Evolutionary conservation across 2,888 invertebrate genomes (phyloP), one percentile per base, ranked within the genome.

Genomic region (Acrocera orbiculus): DNA sequence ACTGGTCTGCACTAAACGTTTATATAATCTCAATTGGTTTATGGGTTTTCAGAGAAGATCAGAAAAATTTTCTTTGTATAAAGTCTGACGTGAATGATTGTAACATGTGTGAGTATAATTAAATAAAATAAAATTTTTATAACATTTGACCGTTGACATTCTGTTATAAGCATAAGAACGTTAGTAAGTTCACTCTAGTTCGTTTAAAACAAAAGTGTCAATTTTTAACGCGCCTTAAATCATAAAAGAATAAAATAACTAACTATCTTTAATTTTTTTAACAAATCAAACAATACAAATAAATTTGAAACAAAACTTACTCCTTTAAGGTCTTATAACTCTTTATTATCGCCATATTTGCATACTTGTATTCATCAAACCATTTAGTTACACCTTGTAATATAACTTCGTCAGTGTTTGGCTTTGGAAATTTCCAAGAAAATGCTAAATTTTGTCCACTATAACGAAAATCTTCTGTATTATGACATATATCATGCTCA

Each of bases 401-500:
- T 17, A 30, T 5, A 9, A 6, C 25, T 13, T 16, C n/a, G 8
- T 25, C 4, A 2, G 14, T 6, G 15, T 4, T 2, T n/a, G 4
- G 8, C 14, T 26, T 19, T 13, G 32, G n/a, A 10, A 14, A 11
- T 3, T 16, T 29, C 11, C 29, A n/a, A 10, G 10, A n/a, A 16
- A 10, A 16, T 8, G n/a, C 24, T 13, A 10, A n/a, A 42, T 56
- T 58, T 40, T 58, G 57, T 3, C 57, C 57, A 36, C 54, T 54
- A 11, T 46, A 46, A 17, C 32, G 39, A 39, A 46, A 56, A 8
- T 47, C 30, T 40, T 45, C 44, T 8, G 57, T 56, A 38, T 57
- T 57, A 15, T 51, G 50, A 38, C 57, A 58, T 24, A 43, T 30
- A 42, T 58, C 57, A 32, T 57, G 57, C 2, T 45, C 49, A 32